Percentiles rank a stretch among this genome's conserved stretches.
These are phyloP conservation scores for Sebastes kiyomatsui DNA, from an alignment of 2,797 vertebrate genomes.

Conservation along the genomic window DNA sequence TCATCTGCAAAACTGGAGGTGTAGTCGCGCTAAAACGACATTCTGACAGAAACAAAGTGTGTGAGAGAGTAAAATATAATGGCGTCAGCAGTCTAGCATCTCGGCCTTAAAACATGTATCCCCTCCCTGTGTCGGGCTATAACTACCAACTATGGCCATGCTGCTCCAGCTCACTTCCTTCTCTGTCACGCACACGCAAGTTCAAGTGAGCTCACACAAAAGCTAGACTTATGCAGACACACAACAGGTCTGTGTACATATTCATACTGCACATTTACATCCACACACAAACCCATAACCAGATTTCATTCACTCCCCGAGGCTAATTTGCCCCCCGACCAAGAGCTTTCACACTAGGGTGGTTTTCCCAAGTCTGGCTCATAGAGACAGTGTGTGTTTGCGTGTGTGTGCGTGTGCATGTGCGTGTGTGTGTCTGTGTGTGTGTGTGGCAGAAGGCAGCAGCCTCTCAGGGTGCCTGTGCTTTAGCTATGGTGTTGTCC, in stretches of 20 bases:
- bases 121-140: not conserved
- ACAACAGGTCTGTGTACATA: slow-evolving; percentile 18
- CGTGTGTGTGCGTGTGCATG: not conserved
- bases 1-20: not conserved
- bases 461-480: slow-evolving; percentile 43
- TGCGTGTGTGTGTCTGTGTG: not conserved
- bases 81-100: slow-evolving; percentile 1
- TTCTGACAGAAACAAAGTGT: slow-evolving; percentile 5
- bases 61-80: not conserved
- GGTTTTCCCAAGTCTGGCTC: slow-evolving; percentile 36
- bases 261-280: slow-evolving; percentile 21
- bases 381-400: slow-evolving; percentile 11
- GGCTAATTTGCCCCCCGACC: slow-evolving; percentile 40
- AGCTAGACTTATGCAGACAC: slow-evolving; percentile 9
- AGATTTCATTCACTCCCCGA: slow-evolving; percentile 29
- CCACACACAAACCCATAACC: slow-evolving; percentile 25
- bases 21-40: not conserved
- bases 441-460: slow-evolving; percentile 27
- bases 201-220: slow-evolving; percentile 17
- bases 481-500: slow-evolving; percentile 56
- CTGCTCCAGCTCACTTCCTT: slow-evolving; percentile 18
- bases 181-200: slow-evolving; percentile 1
- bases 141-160: slow-evolving; percentile 28
- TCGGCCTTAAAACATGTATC: slow-evolving; percentile 5
- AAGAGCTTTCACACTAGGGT: slow-evolving; percentile 53